Percentiles rank a stretch among this genome's conserved stretches.
These are phyloP conservation scores for Volucella zonaria DNA, from an alignment of 2,888 invertebrate species.

Conservation along the genomic window DNA sequence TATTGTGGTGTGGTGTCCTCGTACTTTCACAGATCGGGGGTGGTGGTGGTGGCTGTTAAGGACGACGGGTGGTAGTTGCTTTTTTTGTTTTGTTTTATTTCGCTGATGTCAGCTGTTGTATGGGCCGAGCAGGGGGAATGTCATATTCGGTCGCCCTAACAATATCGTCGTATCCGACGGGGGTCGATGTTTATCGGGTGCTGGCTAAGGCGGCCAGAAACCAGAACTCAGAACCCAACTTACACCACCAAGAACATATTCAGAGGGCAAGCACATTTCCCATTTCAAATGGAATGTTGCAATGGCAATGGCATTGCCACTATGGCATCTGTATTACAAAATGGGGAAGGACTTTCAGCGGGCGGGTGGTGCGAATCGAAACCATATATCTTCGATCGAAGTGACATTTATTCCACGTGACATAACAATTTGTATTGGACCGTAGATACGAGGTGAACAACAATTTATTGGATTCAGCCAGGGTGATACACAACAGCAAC, in stretches of 20 bases:
- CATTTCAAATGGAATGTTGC: slow-evolving; percentile 54
- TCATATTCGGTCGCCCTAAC: slow-evolving; percentile 53
- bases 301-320: slow-evolving; percentile 24
- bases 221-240: not conserved
- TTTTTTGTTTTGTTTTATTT: slow-evolving; percentile 12
- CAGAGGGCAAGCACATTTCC: slow-evolving; percentile 50
- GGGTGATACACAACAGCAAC: not conserved
- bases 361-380: slow-evolving; percentile 16
- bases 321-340: not conserved
- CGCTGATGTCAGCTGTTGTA: not conserved
- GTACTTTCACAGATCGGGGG: not conserved
- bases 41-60: not conserved
- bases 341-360: slow-evolving; percentile 1
- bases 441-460: slow-evolving; percentile 33
- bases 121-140: not conserved
- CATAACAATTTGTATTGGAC: slow-evolving; percentile 67
- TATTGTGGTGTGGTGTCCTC: slow-evolving; percentile 11
- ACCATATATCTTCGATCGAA: slow-evolving; percentile 66
- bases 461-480: slow-evolving; percentile 40
- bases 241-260: slow-evolving; percentile 3
- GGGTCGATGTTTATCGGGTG: slow-evolving; percentile 15
- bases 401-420: slow-evolving; percentile 68
- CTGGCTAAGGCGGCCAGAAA: not conserved
- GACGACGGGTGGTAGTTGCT: slow-evolving; percentile 5
- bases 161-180: slow-evolving; percentile 18